Evolutionary conservation across 1,140 invertebrate genomes (phyloP), one percentile per base, ranked within the genome.

Genomic region (Drosophila athabasca): DNA sequence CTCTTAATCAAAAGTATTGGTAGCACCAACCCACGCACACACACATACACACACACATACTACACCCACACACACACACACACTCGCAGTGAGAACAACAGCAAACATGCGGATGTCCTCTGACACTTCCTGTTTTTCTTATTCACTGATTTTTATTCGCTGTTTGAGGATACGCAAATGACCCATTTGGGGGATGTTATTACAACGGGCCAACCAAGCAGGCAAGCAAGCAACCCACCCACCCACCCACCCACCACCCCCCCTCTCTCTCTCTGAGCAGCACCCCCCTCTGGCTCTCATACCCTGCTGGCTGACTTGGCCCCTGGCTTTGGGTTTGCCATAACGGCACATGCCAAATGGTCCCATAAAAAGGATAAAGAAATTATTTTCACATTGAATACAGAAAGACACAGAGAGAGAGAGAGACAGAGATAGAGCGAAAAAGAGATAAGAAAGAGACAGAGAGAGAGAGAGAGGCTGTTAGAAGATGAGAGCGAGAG

Each of bases 181-280:
- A 90, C 90, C 90, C 90, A 91, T 91, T 91, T 91, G 90, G 88
- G 90, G 90, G 90, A 91, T 91, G 90, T 91, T 91, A 91, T 91
- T 90, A 91, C 78, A 90, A 68, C 75, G 49, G n/a, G 51, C 57
- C 65, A 39, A 39, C 35, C 35, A 39, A 35, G 8, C 31, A 35
- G 9, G 1, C 31, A 35, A 35, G 8, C 31, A 60, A n/a, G n/a
- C n/a, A n/a, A n/a, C n/a, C n/a, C n/a, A 72, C 71, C 77, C 88
- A 46, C 54, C 62, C 71, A 58, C 75, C 41, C 39, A 31, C 29
- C 50, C 22, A 29, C 48, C 9, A 9, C 43, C 15, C 17, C 58
- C 4, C 4, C 35, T 26, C 17, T 8, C 35, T 43, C 26, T n/a
- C 19, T 39, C 58, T 19, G 17, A 1, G 17, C 48, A n/a, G n/a